A percentile compares a stretch with the other conserved stretches of the same genome.
These are phyloP conservation scores for Drosophila teissieri DNA, from an alignment of 1,140 invertebrate genomes.

Conservation along the genomic window DNA sequence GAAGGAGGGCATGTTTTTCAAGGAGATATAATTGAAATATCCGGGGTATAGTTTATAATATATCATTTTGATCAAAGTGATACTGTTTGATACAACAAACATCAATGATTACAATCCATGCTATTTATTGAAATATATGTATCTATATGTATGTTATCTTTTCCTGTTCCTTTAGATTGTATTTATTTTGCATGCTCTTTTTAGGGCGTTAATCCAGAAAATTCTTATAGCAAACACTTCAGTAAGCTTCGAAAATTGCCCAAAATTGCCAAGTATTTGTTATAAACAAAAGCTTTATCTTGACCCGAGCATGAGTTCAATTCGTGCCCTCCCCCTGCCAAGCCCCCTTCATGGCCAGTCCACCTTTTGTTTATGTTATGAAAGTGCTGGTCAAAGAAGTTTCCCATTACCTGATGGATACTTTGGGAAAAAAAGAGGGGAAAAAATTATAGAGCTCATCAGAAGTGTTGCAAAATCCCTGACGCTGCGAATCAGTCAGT, in stretches of 20 bases:
- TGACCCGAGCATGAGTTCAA: slow-evolving; percentile 25
- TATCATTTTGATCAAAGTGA: too few relatives aligned
- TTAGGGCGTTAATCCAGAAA: not conserved
- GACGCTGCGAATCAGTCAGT: not conserved
- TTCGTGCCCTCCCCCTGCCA: not conserved
- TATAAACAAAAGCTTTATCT: not conserved
- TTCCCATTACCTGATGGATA: not conserved
- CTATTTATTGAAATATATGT: too few relatives aligned
- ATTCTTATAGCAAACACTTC: too few relatives aligned
- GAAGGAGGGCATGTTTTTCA: too few relatives aligned
- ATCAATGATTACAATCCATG: too few relatives aligned
- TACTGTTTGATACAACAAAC: too few relatives aligned
- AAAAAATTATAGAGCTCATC: not conserved
- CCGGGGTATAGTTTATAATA: too few relatives aligned
- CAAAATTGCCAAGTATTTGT: not conserved
- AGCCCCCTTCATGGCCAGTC: not conserved
- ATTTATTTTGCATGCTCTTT: too few relatives aligned
- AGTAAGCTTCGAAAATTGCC: not conserved
- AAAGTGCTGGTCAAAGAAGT: slow-evolving; percentile 7
- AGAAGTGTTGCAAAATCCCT: slow-evolving; percentile 23
- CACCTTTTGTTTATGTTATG: slow-evolving; percentile 2
- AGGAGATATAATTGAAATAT: too few relatives aligned
- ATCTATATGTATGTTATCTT: too few relatives aligned
- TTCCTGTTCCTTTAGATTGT: too few relatives aligned
- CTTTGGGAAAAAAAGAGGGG: too few relatives aligned